A percentile compares a stretch with the other conserved stretches of the same genome.
Conservation (phyloP, 1,140 invertebrate genomes). For the Drosophila parabipectinata region DNA sequence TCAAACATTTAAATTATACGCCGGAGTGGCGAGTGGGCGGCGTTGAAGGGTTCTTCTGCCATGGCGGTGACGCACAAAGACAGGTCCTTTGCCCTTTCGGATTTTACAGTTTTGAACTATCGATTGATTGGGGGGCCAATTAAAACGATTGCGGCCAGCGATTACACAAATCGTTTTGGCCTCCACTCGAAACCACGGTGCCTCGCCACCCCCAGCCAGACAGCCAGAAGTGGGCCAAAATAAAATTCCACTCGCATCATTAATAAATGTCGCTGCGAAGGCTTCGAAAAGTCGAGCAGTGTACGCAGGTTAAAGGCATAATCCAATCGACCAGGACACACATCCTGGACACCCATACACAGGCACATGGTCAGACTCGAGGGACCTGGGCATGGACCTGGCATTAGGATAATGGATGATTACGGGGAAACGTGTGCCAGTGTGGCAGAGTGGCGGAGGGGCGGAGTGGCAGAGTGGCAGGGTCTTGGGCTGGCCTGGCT, state of each 20-base stretch:
- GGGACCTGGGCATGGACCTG: conserved; percentile 61
- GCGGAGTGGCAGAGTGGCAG: background rate
- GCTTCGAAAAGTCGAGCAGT: conserved; percentile 37
- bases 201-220: background rate
- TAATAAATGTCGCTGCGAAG: conserved; percentile 67
- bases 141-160: conserved; percentile 61
- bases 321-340: conserved; percentile 68
- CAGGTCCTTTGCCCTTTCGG: conserved; percentile 39
- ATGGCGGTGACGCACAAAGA: conserved; percentile 28
- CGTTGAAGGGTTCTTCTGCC: background rate
- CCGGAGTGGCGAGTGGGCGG: background rate
- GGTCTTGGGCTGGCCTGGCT: conserved; percentile 12
- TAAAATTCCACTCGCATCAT: conserved; percentile 54
- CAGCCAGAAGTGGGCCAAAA: conserved; percentile 46
- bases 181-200: background rate
- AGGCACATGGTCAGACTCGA: conserved; percentile 41
- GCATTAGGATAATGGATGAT: conserved; percentile 82
- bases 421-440: conserved; percentile 75
- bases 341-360: conserved; percentile 9
- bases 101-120: conserved; percentile 63
- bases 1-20: conserved; percentile 38
- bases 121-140: conserved; percentile 62
- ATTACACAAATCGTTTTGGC: conserved; percentile 65
- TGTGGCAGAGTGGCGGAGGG: background rate
- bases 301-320: conserved; percentile 59